Evolutionary conservation across 2,888 invertebrate species (phyloP).

Genomic region (Stenotaenia linearis): DNA sequence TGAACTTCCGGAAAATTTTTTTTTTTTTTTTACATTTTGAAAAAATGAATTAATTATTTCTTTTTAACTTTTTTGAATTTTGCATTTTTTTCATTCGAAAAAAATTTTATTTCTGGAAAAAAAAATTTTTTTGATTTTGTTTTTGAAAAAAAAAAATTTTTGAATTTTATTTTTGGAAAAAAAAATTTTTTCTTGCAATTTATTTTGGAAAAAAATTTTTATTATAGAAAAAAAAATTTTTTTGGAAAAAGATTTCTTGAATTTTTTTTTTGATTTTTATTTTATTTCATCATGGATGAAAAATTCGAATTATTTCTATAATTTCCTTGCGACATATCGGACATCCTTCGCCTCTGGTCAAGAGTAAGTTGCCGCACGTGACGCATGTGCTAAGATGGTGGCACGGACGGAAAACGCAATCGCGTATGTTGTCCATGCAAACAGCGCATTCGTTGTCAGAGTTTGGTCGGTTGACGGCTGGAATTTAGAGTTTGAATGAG

Average conservation of each 20-base stretch:
- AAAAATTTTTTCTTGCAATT: too few species aligned
- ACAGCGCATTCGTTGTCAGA: conserved; percentile 50
- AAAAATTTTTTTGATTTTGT: too few species aligned
- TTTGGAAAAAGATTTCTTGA: too few species aligned
- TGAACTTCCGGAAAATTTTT: not conserved
- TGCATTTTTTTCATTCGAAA: too few species aligned
- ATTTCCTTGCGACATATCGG: conserved; percentile 51
- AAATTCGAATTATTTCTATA: conserved; percentile 48
- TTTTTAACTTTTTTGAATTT: too few species aligned
- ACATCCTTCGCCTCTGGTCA: conserved; percentile 48
- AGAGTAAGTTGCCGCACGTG: conserved; percentile 48
- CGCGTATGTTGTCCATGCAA: conserved; percentile 49
- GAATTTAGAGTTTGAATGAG: not conserved
- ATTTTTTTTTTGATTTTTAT: not conserved
- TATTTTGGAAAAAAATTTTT: too few species aligned
- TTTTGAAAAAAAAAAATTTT: too few species aligned
- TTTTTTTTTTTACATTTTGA: too few species aligned
- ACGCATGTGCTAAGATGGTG: conserved; percentile 51
- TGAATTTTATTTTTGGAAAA: too few species aligned
- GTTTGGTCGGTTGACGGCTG: conserved; percentile 30
- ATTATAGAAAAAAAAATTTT: too few species aligned
- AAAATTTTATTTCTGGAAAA: too few species aligned
- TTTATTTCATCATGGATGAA: conserved; percentile 42
- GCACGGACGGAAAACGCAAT: conserved; percentile 50
- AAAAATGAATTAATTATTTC: too few species aligned